Evolutionary conservation across 2,113 vertebrate species (phyloP).

Genomic region (Gallinago jamesoni): DNA sequence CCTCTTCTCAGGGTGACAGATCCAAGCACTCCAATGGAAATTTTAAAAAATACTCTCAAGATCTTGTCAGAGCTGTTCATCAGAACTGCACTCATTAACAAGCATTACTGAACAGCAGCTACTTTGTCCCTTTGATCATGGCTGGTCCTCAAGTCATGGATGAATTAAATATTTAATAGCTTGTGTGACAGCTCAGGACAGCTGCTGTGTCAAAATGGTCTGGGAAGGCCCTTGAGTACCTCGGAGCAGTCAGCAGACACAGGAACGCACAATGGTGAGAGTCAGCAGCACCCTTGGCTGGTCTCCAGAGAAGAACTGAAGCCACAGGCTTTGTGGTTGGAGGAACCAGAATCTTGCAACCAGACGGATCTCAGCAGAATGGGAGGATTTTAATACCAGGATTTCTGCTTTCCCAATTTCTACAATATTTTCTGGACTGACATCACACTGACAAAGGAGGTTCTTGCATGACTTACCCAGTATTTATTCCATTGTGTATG

Average conservation of each 20-base stretch:
- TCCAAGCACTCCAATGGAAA: neutral
- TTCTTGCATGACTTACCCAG: neutral
- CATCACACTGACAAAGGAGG: neutral
- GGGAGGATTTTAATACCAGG: neutral
- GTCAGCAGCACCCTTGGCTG: neutral
- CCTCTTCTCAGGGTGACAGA: neutral
- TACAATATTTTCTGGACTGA: neutral
- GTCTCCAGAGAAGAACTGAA: neutral
- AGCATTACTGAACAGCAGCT: neutral
- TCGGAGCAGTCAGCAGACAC: neutral
- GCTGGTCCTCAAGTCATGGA: neutral
- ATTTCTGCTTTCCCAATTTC: neutral
- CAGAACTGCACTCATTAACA: conserved; percentile 18
- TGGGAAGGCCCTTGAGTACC: neutral
- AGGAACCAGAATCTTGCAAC: neutral
- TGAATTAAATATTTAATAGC: conserved; percentile 24
- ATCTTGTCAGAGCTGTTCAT: conserved; percentile 21
- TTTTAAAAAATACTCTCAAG: neutral
- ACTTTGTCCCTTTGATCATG: neutral
- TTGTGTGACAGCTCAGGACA: conserved; percentile 34
- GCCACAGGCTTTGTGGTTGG: neutral
- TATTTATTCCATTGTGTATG: neutral
- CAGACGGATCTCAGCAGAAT: neutral
- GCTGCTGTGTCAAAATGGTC: neutral
- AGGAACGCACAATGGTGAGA: neutral